phyloP scores from a whole-genome alignment of 2,888 invertebrate genomes.

The Nephrotoma guestfalica region DNA sequence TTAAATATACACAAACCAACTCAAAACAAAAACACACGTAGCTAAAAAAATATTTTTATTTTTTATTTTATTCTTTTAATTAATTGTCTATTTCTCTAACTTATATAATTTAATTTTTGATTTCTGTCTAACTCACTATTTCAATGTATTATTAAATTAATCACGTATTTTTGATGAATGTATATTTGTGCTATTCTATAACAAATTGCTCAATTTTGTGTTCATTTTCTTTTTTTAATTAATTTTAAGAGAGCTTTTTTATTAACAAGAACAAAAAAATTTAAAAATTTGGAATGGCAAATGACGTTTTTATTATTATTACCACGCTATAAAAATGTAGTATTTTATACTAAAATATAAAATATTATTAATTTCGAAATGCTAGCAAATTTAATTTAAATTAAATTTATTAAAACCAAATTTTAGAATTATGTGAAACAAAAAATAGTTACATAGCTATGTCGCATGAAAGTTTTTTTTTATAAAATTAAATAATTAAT shows the following conservation, averaged over 20 bases:
- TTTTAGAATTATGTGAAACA: background rate
- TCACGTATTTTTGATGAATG: background rate
- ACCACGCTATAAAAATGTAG: background rate
- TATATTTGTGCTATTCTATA: slow-evolving; percentile 13
- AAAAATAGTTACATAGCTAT: background rate
- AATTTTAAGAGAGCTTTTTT: slow-evolving; percentile 10
- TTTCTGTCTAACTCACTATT: background rate
- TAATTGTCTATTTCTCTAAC: background rate
- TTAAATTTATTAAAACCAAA: background rate
- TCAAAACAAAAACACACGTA: slow-evolving; percentile 1
- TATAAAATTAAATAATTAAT: background rate
- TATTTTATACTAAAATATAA: background rate
- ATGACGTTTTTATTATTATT: background rate
- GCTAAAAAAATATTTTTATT: background rate
- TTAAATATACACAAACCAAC: background rate
- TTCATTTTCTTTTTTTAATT: slow-evolving; percentile 13
- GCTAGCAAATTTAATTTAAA: background rate
- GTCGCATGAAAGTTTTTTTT: slow-evolving; percentile 1
- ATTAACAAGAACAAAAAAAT: slow-evolving; percentile 6
- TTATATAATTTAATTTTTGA: background rate
- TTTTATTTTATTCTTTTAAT: background rate
- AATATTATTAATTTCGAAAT: background rate
- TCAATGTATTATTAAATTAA: background rate
- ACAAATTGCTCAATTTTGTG: slow-evolving; percentile 9
- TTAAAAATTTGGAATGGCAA: slow-evolving; percentile 8